phyloP scores from a whole-genome alignment of 2,113 vertebrate genomes.

The Bubalus kerabau region DNA sequence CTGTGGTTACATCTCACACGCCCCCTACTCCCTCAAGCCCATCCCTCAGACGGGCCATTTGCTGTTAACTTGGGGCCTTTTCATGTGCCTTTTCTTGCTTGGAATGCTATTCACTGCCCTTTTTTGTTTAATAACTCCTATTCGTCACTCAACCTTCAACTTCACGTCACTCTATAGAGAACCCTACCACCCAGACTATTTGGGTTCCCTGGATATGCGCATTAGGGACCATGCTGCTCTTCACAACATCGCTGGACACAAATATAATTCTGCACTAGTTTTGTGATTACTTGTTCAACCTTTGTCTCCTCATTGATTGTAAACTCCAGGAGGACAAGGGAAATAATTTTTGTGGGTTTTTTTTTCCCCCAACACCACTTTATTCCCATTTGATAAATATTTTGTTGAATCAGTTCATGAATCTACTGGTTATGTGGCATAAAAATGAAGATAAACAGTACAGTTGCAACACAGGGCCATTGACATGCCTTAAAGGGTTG shows the following conservation, averaged over 20 bases:
- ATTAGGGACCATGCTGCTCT: neutral
- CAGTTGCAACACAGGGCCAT: neutral
- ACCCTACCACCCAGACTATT: neutral
- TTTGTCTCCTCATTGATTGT: neutral
- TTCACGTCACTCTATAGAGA: neutral
- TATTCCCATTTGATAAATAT: neutral
- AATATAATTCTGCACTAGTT: neutral
- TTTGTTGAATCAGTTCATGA: neutral
- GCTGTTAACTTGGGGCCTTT: neutral
- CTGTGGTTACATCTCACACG: fast-evolving
- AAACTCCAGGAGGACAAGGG: neutral
- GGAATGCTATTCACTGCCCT: neutral
- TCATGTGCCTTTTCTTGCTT: neutral
- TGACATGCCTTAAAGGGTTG: neutral
- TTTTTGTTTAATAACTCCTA: neutral
- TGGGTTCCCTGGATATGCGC: neutral
- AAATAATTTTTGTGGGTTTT: neutral
- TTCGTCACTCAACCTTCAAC: neutral
- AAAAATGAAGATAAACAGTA: neutral
- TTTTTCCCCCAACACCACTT: neutral
- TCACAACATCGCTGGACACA: neutral
- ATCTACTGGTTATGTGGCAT: neutral
- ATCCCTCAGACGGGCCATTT: fast-evolving
- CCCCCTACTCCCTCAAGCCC: fast-evolving
- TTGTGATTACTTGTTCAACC: neutral